phyloP scores from a whole-genome alignment of 2,888 invertebrate species.

The Melanchra persicariae region DNA sequence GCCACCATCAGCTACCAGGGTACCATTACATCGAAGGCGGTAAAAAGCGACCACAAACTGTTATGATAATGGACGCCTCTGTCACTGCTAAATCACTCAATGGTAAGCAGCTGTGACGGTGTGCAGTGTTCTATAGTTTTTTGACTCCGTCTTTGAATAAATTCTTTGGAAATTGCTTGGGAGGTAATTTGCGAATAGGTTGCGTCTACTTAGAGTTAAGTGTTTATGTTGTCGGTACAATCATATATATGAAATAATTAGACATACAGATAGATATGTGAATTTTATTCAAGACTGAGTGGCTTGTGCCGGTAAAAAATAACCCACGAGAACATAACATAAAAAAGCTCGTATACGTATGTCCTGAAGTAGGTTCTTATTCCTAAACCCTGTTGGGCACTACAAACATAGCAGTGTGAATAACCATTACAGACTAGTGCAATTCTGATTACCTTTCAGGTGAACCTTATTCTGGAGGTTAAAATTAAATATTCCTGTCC shows the following conservation, averaged over 20 bases:
- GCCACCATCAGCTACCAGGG: conserved; percentile 19
- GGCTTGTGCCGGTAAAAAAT: not conserved
- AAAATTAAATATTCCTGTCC: no score
- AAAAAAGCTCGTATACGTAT: no score
- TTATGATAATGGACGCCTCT: conserved; percentile 59
- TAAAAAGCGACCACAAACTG: conserved; percentile 59
- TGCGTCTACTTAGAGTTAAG: not conserved
- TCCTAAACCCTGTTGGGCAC: no score
- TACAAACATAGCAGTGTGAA: no score
- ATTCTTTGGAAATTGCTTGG: conserved; percentile 30
- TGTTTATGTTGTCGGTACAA: no score
- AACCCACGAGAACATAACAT: no score
- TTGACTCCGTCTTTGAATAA: conserved; percentile 50
- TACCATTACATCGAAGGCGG: conserved; percentile 31
- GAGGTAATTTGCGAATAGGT: conserved; percentile 31
- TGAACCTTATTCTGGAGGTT: no score
- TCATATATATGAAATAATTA: not conserved
- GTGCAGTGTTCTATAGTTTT: conserved; percentile 40
- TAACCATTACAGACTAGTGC: no score
- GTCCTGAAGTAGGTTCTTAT: no score
- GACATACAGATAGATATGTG: not conserved
- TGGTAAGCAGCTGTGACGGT: conserved; percentile 46
- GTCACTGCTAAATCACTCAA: conserved; percentile 62
- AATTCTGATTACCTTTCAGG: no score
- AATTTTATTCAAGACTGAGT: not conserved